Conservation (phyloP, 2,888 invertebrate genomes). For the Himalopsyche anomala region DNA sequence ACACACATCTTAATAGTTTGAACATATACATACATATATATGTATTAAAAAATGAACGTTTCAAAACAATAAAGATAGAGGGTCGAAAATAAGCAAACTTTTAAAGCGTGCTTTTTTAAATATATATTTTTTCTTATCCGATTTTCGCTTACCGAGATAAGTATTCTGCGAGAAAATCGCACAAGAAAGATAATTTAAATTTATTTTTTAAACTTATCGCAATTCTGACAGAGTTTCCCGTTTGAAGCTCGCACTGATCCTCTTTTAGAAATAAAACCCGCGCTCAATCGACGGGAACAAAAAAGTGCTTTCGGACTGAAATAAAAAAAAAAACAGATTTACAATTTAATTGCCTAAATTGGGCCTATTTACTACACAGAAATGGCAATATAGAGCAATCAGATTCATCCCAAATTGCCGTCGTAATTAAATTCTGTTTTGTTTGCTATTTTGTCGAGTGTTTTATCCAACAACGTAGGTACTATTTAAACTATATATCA, state of each 20-base stretch:
- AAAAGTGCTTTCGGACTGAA: not conserved
- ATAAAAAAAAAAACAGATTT: slow-evolving; percentile 33
- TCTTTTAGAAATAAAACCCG: not conserved
- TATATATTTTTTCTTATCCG: no score
- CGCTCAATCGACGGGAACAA: slow-evolving; percentile 39
- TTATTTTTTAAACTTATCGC: not conserved
- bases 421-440: slow-evolving; percentile 26
- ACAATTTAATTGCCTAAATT: slow-evolving; percentile 32
- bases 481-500: no score
- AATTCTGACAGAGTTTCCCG: not conserved
- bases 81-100: no score
- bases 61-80: no score
- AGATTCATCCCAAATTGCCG: not conserved
- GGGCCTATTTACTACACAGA: slow-evolving; percentile 15
- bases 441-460: not conserved
- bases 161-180: not conserved
- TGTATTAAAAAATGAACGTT: no score
- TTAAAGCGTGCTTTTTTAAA: no score
- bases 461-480: no score
- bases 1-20: no score
- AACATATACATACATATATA: no score
- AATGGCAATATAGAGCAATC: not conserved
- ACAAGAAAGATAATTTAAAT: not conserved
- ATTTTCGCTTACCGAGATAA: no score
- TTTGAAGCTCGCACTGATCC: not conserved